Conservation (phyloP, 2,797 vertebrate genomes). For the Protosalanx chinensis region DNA sequence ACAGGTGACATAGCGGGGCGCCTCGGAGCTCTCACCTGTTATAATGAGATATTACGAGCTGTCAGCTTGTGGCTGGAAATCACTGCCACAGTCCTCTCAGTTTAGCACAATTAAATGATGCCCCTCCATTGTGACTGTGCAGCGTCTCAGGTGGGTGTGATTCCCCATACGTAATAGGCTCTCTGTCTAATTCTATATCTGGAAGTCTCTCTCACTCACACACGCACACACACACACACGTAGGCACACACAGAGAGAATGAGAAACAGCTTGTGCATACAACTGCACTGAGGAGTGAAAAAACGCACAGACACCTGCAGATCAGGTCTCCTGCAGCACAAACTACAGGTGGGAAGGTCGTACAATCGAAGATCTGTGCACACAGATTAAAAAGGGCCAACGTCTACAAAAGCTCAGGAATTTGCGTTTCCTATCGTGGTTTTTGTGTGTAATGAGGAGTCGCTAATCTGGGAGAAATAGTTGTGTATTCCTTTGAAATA, state of each 20-base stretch:
- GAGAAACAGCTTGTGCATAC: too few species aligned
- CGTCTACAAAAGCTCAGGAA: too few species aligned
- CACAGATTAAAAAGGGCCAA: background rate
- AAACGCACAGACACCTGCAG: conserved; percentile 6
- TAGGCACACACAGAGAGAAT: background rate
- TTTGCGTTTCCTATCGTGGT: too few species aligned
- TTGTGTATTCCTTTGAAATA: background rate
- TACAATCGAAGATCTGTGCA: background rate
- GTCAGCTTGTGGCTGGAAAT: conserved; percentile 86
- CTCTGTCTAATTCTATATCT: conserved; percentile 30
- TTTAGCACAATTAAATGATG: conserved; percentile 96
- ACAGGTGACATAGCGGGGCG: conserved; percentile 86
- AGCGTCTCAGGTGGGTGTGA: conserved; percentile 74
- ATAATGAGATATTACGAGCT: conserved; percentile 88
- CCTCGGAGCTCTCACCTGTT: conserved; percentile 83
- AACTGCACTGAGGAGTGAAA: background rate
- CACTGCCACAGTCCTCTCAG: conserved; percentile 83
- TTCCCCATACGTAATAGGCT: conserved; percentile 61
- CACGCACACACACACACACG: conserved; percentile 7
- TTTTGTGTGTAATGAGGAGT: background rate
- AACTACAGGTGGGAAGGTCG: background rate
- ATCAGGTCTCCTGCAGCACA: background rate
- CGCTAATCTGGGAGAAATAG: background rate
- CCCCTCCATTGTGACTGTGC: conserved; percentile 88
- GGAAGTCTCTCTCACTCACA: conserved; percentile 30